Evolutionary conservation across 2,113 vertebrate species (phyloP).

Genomic region (Conger conger): DNA sequence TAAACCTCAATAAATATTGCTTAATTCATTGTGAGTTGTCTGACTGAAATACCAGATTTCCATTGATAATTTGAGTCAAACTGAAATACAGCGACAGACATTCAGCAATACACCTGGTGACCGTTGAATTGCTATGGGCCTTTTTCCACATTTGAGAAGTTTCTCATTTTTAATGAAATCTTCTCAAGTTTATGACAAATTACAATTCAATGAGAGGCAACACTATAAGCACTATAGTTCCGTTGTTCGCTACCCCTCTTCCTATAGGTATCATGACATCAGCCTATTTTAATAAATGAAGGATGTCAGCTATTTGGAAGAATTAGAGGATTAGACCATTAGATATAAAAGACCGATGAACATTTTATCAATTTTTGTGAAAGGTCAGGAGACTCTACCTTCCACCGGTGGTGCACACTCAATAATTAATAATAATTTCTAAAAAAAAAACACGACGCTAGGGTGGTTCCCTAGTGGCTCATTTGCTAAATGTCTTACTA

Average conservation of each 20-base stretch:
- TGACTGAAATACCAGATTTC: no score
- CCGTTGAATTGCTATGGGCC: neutral
- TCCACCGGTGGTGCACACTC: neutral
- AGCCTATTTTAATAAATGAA: constrained; percentile 1
- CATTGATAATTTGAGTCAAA: neutral
- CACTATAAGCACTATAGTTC: neutral
- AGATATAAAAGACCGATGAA: constrained; percentile 13
- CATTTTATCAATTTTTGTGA: constrained; percentile 10
- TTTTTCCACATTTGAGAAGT: neutral
- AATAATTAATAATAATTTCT: constrained; percentile 25
- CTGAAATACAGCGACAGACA: neutral
- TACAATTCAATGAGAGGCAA: neutral
- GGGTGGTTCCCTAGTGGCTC: constrained; percentile 9
- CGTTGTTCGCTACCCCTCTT: neutral
- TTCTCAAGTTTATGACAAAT: neutral
- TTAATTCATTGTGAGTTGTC: no score
- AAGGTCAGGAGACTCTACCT: constrained; percentile 20
- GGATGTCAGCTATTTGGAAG: neutral
- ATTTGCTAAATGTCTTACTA: constrained; percentile 30
- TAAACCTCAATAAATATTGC: no score
- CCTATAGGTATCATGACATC: neutral
- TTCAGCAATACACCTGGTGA: neutral
- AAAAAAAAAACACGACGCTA: constrained; percentile 10
- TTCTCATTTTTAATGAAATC: neutral
- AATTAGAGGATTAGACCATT: neutral